Percentiles rank a stretch among this genome's conserved stretches.
These are phyloP conservation scores for Macroglossus sobrinus DNA, from an alignment of 2,113 vertebrate species.

Conservation along the genomic window DNA sequence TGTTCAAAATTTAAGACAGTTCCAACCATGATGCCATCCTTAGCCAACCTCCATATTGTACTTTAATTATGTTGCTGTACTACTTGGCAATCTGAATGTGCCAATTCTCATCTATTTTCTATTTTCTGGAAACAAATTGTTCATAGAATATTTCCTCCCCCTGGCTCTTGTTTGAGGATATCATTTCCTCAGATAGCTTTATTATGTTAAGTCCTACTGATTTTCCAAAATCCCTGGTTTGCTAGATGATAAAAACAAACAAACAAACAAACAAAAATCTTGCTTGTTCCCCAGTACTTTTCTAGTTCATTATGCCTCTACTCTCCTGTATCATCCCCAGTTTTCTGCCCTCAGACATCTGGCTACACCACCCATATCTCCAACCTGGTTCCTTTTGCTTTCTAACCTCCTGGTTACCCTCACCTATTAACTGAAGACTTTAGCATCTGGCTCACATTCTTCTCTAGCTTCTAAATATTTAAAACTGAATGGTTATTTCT, in stretches of 20 bases:
- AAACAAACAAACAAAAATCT: background rate
- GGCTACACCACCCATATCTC: background rate
- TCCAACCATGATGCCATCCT: background rate
- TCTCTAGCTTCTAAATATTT: background rate
- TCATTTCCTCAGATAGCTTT: background rate
- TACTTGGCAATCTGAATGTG: background rate
- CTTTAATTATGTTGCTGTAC: background rate
- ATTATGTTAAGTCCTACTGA: background rate
- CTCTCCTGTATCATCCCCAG: background rate
- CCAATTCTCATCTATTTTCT: background rate
- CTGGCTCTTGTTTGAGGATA: background rate
- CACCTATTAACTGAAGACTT: background rate
- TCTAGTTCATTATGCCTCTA: background rate
- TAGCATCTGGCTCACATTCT: background rate
- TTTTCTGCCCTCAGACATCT: background rate
- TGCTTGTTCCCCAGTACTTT: background rate
- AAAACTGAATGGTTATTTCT: background rate
- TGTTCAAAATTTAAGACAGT: background rate
- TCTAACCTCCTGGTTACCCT: background rate
- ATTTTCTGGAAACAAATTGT: background rate
- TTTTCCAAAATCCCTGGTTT: background rate
- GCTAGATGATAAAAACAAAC: background rate
- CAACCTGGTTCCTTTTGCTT: background rate
- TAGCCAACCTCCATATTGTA: background rate
- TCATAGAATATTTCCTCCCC: background rate